Evolutionary conservation across 2,797 vertebrate genomes (phyloP), one percentile per base, ranked within the genome.

Genomic region (Scyliorhinus canicula): DNA sequence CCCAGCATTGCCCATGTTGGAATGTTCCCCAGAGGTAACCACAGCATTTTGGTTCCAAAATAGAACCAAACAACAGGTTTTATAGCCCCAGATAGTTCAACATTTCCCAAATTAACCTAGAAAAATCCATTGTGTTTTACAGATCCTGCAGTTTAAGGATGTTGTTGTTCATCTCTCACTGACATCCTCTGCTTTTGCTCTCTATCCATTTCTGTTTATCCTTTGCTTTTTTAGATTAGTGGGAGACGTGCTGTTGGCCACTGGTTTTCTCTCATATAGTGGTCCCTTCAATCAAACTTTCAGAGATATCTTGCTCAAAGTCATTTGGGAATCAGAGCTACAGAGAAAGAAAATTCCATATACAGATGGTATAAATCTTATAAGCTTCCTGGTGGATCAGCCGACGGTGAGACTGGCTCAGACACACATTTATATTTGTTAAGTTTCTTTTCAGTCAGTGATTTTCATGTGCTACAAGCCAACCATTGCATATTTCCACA

Each of bases 211-310:
- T 74, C 31, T 4, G 52, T 69, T 50, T 31, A 35, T 35, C 28
- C 52, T 31, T 95, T 55, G 65, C 95, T 96, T 96, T 5, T 60
- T 95, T 96, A 98, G 97, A n/a, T 97, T 98, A 14, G 97, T 97
- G 11, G 97, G 97, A 95, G 97, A 98, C 95, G 95, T 97, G 93
- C 96, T 98, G 84, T 96, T 98, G 24, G 97, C 97, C 95, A 97
- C 97, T 0, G 97, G 96, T n/a, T 98, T 98, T 95, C 97, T 98
- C 93, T 98, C 97, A 60, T 98, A 98, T 84, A 97, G 97, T 26
- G 97, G 97, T 69, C 97, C 97, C 96, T 98, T 98, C 95, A 98
- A 98, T 95, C 97, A 98, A 95, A 97, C 95, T 79, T 98, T 98
- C 95, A 96, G 97, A 95, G 97, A 96, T 4, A 96, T 97, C 95